A percentile compares a stretch with the other conserved stretches of the same genome.
Evolutionary conservation across 2,888 invertebrate genomes (phyloP).

Genomic region (Anthrax anthrax): DNA sequence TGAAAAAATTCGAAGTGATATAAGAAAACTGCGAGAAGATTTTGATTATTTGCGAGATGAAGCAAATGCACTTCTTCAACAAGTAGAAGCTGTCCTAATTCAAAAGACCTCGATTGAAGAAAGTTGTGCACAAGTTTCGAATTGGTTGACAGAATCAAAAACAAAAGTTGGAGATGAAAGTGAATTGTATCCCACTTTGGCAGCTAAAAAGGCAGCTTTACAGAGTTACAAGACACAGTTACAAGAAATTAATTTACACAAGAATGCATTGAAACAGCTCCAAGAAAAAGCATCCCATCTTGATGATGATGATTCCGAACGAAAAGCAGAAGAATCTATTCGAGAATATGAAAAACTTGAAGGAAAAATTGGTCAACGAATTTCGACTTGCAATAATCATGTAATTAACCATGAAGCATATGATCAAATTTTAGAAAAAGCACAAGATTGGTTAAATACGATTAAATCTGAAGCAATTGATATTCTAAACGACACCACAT

Average conservation of each 20-base stretch:
- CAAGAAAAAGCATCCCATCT: conserved; percentile 67
- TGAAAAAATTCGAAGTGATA: conserved; percentile 67
- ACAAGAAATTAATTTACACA: conserved; percentile 77
- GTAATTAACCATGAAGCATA: conserved; percentile 72
- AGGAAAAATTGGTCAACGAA: conserved; percentile 50
- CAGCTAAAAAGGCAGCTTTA: conserved; percentile 77
- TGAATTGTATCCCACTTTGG: conserved; percentile 61
- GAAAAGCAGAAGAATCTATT: conserved; percentile 57
- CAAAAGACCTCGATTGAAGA: conserved; percentile 89
- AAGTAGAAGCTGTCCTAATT: conserved; percentile 75
- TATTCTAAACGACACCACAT: conserved; percentile 61
- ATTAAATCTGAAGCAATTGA: conserved; percentile 64
- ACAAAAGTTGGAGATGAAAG: conserved; percentile 55
- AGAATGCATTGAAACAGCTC: conserved; percentile 68
- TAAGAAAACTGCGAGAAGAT: conserved; percentile 63
- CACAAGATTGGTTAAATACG: conserved; percentile 67
- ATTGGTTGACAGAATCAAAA: conserved; percentile 72
- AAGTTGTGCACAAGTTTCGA: conserved; percentile 72
- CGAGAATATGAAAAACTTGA: conserved; percentile 55
- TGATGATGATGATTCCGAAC: conserved; percentile 64
- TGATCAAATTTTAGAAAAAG: conserved; percentile 65
- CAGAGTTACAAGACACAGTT: conserved; percentile 65
- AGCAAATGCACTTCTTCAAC: conserved; percentile 70
- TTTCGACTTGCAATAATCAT: conserved; percentile 51
- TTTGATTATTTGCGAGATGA: conserved; percentile 76